These are phyloP conservation scores for Ormyrus labotus DNA, from an alignment of 2,888 invertebrate genomes.

Conservation along the genomic window DNA sequence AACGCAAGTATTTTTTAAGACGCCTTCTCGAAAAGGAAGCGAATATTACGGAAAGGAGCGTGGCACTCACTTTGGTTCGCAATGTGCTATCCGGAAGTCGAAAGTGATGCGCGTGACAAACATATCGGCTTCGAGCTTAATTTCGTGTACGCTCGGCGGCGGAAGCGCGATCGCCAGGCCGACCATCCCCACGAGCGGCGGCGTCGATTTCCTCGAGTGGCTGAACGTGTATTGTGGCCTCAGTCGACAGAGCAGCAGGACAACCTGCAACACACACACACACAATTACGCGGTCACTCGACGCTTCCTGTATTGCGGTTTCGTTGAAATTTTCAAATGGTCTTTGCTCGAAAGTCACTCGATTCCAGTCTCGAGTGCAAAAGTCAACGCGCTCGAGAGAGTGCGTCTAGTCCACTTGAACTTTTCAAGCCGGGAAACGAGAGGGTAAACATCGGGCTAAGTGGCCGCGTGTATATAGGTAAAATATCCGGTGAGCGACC, in stretches of 20 bases:
- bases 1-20: no score
- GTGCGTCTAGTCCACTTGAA: constrained; percentile 48
- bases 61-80: constrained; percentile 90
- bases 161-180: constrained; percentile 96
- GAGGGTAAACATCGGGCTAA: background rate
- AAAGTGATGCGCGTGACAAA: constrained; percentile 97
- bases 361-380: background rate
- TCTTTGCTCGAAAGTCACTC: background rate
- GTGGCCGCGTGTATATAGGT: no score
- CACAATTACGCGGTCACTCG: background rate
- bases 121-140: constrained; percentile 95
- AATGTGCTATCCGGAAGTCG: constrained; percentile 97
- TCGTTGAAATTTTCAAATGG: background rate
- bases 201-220: constrained; percentile 90
- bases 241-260: constrained; percentile 92
- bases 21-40: no score
- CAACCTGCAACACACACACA: constrained; percentile 83
- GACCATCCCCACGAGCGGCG: constrained; percentile 94
- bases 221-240: constrained; percentile 96
- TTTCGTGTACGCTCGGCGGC: constrained; percentile 97
- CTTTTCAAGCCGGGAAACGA: constrained; percentile 7
- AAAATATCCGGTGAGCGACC: background rate
- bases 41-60: no score
- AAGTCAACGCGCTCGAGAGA: constrained; percentile 8
- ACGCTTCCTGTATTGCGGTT: no score